phyloP scores from a whole-genome alignment of 2,113 vertebrate genomes.

The Eulacestoma nigropectus region DNA sequence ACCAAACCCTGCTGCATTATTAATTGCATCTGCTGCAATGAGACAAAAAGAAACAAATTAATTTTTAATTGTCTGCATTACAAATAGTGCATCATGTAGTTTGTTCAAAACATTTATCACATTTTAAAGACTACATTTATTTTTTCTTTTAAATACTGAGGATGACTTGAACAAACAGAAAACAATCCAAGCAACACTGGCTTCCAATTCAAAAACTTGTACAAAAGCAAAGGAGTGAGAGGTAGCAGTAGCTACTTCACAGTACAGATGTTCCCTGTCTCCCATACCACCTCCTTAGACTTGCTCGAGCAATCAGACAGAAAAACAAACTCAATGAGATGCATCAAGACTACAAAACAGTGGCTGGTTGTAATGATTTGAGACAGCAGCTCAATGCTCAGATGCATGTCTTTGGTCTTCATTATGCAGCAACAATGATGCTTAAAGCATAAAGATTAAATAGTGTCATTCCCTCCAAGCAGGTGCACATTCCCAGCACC shows the following conservation, averaged over 20 bases:
- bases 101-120: neutral
- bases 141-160: neutral
- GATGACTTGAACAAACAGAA: neutral
- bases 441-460: neutral
- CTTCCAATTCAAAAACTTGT: neutral
- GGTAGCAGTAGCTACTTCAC: neutral
- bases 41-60: constrained; percentile 12
- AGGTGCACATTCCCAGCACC: neutral
- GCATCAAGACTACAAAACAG: neutral
- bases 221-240: neutral
- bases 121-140: neutral
- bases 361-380: neutral
- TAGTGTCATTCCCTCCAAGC: neutral
- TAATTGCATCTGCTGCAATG: constrained; percentile 90
- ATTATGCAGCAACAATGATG: neutral
- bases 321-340: neutral
- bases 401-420: neutral
- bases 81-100: neutral
- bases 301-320: neutral
- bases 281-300: neutral
- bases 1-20: constrained; percentile 98
- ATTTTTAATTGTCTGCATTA: neutral
- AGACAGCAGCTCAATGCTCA: neutral
- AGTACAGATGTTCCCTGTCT: neutral
- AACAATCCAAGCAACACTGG: neutral